Conservation (phyloP, 2,888 invertebrate genomes). For the Lasioglossum zephyrum region DNA sequence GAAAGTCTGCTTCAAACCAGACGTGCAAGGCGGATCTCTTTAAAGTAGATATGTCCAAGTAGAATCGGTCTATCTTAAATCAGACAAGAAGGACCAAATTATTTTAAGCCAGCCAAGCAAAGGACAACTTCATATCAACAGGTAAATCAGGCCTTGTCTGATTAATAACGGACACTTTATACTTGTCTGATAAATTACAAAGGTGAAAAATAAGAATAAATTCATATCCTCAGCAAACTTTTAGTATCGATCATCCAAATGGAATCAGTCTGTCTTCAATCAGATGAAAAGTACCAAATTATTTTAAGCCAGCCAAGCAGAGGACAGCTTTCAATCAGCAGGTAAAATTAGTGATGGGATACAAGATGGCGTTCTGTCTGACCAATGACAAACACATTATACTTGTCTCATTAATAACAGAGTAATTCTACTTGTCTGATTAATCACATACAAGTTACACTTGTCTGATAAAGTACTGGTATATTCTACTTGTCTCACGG, state of each 20-base stretch:
- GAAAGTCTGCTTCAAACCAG: background rate
- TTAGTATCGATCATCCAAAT: background rate
- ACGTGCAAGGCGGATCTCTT: background rate
- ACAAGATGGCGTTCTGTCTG: background rate
- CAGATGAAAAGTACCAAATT: background rate
- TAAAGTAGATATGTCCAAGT: background rate
- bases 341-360: too few species aligned
- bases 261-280: too few species aligned
- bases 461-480: background rate
- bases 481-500: background rate
- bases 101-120: too few species aligned
- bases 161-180: background rate
- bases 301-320: too few species aligned
- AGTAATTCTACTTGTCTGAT: background rate
- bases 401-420: too few species aligned
- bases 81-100: too few species aligned
- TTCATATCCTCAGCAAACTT: too few species aligned
- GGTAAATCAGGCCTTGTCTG: background rate
- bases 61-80: background rate
- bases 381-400: background rate
- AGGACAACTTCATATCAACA: too few species aligned
- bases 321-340: too few species aligned
- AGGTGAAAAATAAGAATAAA: background rate
- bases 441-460: background rate
- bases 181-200: background rate